Evolutionary conservation across 2,888 invertebrate species (phyloP), one percentile per base, ranked within the genome.

Genomic region (Drosophila dives): DNA sequence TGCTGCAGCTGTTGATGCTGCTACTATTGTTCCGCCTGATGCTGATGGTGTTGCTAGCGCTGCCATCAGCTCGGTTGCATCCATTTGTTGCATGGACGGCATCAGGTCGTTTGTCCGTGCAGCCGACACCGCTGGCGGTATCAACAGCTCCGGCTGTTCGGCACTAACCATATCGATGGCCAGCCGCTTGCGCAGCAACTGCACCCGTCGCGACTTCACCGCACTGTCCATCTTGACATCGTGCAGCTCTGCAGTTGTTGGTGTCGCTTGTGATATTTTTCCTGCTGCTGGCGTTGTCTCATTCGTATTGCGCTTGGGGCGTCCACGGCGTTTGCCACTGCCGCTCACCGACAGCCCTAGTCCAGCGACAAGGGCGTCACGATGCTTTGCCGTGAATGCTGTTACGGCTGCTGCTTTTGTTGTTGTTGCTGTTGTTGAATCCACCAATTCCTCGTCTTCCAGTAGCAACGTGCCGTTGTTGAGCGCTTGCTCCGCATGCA

Each of bases 261-360:
- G 48, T 56, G 50, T 49, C 51, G 59, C 15, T 50, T 33, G 15
- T 32, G 38, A 10, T 15, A 45, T 17, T 40, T 38, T 20, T n/a
- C 56, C 32, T 45, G 56, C 23, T 33, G 56, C 20, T 26, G 72
- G n/a, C 17, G 45, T 42, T 7, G 55, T 20, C 12, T 77, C 81
- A 34, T 38, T 65, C 20, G 82, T 70, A 63, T 68, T 72, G 81
- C 94, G 94, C 63, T 94, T 91, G 1, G 94, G 94, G 34, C 94
- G 86, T 5, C 94, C 94, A n/a, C 94, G 92, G 73, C 93, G 82
- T 53, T 86, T 88, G 20, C 51, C 81, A 0, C 78, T 82, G 49
- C 68, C 29, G 71, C 29, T 51, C 2, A 67, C 50, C 1, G 76
- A 29, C 23, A 33, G 2, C 7, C 55, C 55, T 26, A 55, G 29